Conservation (phyloP, 2,797 vertebrate species). For the Moxostoma hubbsi region DNA sequence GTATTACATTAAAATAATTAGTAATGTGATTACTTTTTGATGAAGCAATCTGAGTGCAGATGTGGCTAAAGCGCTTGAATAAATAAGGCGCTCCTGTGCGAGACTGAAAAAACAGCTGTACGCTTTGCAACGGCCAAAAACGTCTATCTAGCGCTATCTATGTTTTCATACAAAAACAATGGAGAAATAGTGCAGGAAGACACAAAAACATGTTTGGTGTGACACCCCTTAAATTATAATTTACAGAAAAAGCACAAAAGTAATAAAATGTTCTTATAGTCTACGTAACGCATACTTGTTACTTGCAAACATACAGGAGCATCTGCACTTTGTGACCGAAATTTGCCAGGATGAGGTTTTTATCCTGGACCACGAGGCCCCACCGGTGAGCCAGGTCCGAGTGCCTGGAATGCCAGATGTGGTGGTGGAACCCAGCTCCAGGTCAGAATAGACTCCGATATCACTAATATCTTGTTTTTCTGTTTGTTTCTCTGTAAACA, state of each 20-base stretch:
- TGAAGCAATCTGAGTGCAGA: too few relatives aligned
- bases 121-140: too few relatives aligned
- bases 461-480: background rate
- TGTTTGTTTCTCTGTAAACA: background rate
- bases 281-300: background rate
- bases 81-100: too few relatives aligned
- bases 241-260: background rate
- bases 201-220: too few relatives aligned
- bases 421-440: constrained; percentile 89
- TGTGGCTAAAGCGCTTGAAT: too few relatives aligned
- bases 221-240: background rate
- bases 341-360: constrained; percentile 98
- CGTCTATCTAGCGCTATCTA: too few relatives aligned
- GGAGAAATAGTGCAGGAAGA: too few relatives aligned
- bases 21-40: too few relatives aligned
- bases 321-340: constrained; percentile 97
- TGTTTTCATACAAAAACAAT: too few relatives aligned
- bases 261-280: background rate
- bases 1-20: too few relatives aligned
- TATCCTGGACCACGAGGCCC: constrained; percentile 91
- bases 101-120: too few relatives aligned
- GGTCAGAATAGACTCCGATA: constrained; percentile 70
- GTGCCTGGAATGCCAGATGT: constrained; percentile 92
- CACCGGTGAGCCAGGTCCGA: constrained; percentile 72
- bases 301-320: constrained; percentile 81